Conservation (phyloP, 2,113 vertebrate genomes). For the Hippocampus abdominalis region DNA sequence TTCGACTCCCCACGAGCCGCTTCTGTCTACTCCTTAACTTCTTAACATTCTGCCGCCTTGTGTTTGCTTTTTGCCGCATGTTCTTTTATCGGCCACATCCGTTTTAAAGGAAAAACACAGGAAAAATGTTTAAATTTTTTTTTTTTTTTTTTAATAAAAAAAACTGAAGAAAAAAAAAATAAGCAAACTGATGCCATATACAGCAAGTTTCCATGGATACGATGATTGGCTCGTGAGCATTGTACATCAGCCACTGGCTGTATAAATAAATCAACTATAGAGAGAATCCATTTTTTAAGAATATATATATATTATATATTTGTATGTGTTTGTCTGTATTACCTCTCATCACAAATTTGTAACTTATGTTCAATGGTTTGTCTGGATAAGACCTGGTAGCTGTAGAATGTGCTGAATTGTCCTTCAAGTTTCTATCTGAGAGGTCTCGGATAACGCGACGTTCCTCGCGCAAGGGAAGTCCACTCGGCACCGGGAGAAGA, state of each 20-base stretch:
- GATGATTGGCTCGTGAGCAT: conserved; percentile 64
- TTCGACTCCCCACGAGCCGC: conserved; percentile 76
- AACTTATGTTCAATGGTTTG: conserved; percentile 70
- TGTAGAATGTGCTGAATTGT: conserved; percentile 63
- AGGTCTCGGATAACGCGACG: conserved; percentile 48
- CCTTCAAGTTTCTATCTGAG: conserved; percentile 54
- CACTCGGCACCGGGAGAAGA: conserved; percentile 33
- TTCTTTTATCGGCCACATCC: conserved; percentile 74
- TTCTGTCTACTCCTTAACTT: conserved; percentile 65
- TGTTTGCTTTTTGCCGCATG: conserved; percentile 70
- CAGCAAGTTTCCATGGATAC: conserved; percentile 62
- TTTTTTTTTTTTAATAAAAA: conserved; percentile 25
- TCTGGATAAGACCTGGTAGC: conserved; percentile 62
- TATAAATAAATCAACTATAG: conserved; percentile 75
- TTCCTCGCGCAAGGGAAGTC: conserved; percentile 18
- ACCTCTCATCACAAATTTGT: conserved; percentile 70
- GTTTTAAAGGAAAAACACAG: conserved; percentile 56
- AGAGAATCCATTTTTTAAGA: conserved; percentile 79
- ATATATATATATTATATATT: conserved; percentile 82
- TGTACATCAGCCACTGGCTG: conserved; percentile 68
- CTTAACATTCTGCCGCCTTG: conserved; percentile 58
- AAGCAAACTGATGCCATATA: conserved; percentile 53
- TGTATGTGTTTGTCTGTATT: conserved; percentile 78
- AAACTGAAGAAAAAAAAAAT: conserved; percentile 37
- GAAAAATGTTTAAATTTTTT: conserved; percentile 30